These are phyloP conservation scores for Crax fasciolata DNA, from an alignment of 2,797 vertebrate species.

Conservation along the genomic window DNA sequence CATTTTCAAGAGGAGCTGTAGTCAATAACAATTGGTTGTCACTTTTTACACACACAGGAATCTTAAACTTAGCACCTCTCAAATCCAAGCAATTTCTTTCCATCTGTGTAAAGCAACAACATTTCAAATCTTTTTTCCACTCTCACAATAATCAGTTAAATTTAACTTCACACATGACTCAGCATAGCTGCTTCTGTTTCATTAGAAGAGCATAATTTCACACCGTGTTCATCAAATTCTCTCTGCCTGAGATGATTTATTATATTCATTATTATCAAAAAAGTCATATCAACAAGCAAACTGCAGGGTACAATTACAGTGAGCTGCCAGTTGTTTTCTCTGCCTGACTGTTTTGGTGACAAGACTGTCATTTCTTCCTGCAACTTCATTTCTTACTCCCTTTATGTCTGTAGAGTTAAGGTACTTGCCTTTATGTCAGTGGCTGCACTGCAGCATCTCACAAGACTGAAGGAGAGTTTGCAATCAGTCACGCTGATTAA, in stretches of 20 bases:
- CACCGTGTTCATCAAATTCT: background rate
- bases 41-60: background rate
- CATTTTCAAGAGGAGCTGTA: background rate
- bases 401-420: background rate
- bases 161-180: background rate
- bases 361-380: background rate
- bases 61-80: background rate
- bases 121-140: background rate
- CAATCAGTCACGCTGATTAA: background rate
- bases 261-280: background rate
- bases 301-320: background rate
- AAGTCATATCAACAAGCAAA: background rate
- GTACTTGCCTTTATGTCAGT: background rate
- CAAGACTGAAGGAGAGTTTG: background rate
- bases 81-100: background rate
- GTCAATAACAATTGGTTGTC: background rate
- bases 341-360: background rate
- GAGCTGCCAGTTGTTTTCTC: background rate
- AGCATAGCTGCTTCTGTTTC: background rate
- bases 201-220: background rate
- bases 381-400: background rate
- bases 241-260: background rate
- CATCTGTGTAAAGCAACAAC: rapidly evolving
- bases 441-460: background rate
- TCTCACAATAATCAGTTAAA: background rate